Percentiles rank a stretch among this genome's conserved stretches.
phyloP scores from a whole-genome alignment of 2,888 invertebrate genomes.

The Cinara cedri region DNA sequence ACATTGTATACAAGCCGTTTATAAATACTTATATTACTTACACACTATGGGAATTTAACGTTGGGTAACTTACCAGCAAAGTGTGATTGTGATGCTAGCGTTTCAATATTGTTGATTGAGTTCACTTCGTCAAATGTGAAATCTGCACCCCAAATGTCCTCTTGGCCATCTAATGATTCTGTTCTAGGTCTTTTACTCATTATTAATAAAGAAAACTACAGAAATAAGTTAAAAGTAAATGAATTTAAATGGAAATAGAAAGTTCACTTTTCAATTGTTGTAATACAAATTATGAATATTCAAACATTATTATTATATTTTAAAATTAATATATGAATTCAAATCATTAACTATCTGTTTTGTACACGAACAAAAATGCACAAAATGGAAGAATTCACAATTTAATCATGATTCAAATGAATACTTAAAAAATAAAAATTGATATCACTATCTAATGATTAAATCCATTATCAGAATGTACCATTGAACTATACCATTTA shows the following conservation, averaged over 20 bases:
- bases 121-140: constrained; percentile 51
- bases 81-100: constrained; percentile 41
- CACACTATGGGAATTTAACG: no score
- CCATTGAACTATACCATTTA: neutral
- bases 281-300: neutral
- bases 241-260: no score
- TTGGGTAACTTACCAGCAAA: no score
- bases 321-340: no score
- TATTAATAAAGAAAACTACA: neutral
- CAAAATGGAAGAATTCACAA: no score
- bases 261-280: no score
- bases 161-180: constrained; percentile 13
- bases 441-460: constrained; percentile 4
- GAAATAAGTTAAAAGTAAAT: no score
- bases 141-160: constrained; percentile 52
- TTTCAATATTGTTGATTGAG: constrained; percentile 41
- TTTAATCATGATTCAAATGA: neutral
- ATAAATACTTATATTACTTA: neutral
- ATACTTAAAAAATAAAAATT: neutral
- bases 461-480: neutral
- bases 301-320: neutral
- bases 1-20: neutral
- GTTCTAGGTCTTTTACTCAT: constrained; percentile 52
- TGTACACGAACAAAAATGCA: no score
- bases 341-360: no score